These are phyloP conservation scores for Phoenoteleia sp. DNA, from an alignment of 2,888 invertebrate genomes.

Conservation along the genomic window DNA sequence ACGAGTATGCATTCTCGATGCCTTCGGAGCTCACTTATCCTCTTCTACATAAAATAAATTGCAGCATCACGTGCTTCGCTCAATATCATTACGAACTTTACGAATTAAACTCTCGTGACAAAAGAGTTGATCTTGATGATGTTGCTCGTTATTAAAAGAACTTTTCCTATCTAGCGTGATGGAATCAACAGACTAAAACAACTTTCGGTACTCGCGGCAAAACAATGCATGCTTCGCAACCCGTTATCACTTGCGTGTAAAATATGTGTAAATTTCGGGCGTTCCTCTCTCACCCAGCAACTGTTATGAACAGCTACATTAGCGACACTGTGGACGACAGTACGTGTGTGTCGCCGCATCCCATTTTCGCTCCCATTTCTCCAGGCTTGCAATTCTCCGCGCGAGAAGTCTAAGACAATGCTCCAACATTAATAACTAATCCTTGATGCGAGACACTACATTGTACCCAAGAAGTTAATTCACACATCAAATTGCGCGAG, in stretches of 20 bases:
- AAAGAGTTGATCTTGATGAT: not conserved
- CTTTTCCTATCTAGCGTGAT: not conserved
- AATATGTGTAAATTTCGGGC: constrained; percentile 12
- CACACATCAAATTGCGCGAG: not conserved
- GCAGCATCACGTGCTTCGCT: not conserved
- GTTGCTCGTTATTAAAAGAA: not conserved
- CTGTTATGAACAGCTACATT: constrained; percentile 42
- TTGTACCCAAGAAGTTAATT: not conserved
- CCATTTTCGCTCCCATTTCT: constrained; percentile 75
- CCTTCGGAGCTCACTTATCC: not conserved
- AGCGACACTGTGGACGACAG: constrained; percentile 22
- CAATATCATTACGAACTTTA: not conserved
- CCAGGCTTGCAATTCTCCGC: constrained; percentile 43
- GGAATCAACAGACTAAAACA: not conserved
- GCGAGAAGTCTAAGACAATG: constrained; percentile 65
- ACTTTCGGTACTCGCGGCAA: not conserved
- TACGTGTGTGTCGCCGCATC: constrained; percentile 31
- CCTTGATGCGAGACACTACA: constrained; percentile 64
- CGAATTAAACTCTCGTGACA: not conserved
- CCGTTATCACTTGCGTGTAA: constrained; percentile 24
- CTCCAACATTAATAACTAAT: constrained; percentile 80
- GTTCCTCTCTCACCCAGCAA: constrained; percentile 26
- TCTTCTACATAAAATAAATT: not conserved
- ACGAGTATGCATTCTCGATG: not conserved
- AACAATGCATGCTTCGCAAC: not conserved